Conservation (phyloP, 2,113 vertebrate genomes). For the Rhinoderma darwinii region DNA sequence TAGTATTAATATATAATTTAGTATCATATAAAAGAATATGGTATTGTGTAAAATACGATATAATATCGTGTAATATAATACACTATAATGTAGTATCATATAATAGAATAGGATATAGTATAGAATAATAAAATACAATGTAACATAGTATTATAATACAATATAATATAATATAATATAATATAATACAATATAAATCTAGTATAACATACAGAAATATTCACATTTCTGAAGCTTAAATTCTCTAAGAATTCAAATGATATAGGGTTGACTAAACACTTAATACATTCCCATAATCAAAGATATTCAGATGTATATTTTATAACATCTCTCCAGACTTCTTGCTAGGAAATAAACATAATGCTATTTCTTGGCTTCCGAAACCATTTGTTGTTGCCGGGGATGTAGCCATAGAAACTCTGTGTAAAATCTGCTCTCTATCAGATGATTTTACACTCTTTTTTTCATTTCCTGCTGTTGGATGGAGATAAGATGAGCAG, state of each 20-base stretch:
- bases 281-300: not conserved
- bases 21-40: too few relatives aligned
- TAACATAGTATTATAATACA: not conserved
- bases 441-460: constrained; percentile 51
- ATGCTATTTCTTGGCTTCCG: constrained; percentile 35
- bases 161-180: not conserved
- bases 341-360: constrained; percentile 31
- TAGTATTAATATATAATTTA: too few relatives aligned
- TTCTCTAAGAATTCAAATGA: not conserved
- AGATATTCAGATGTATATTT: constrained; percentile 21
- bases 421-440: constrained; percentile 41
- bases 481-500: constrained; percentile 51
- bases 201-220: not conserved
- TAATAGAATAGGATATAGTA: too few relatives aligned
- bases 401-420: constrained; percentile 57
- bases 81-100: too few relatives aligned
- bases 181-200: not conserved
- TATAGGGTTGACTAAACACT: not conserved
- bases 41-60: too few relatives aligned
- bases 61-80: too few relatives aligned
- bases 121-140: not conserved
- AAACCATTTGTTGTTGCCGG: constrained; percentile 35
- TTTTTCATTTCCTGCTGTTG: constrained; percentile 55
- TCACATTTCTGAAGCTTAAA: not conserved
- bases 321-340: constrained; percentile 8